These are phyloP conservation scores for Probosciger aterrimus DNA, from an alignment of 2,113 vertebrate genomes.

Conservation along the genomic window DNA sequence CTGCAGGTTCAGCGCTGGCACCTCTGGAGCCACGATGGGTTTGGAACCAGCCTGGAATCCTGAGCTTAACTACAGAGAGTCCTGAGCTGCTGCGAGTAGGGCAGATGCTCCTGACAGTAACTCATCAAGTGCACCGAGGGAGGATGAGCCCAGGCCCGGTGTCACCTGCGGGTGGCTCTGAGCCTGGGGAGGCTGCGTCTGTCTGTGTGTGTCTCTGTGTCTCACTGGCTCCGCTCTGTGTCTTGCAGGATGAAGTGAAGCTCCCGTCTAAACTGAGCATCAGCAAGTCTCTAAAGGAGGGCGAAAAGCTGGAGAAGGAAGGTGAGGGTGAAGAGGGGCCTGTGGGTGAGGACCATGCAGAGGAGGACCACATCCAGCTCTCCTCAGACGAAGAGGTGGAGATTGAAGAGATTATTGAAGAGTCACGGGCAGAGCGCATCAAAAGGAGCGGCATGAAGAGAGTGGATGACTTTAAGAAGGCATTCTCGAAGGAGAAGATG, in stretches of 20 bases:
- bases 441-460: conserved; percentile 89
- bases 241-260: conserved; percentile 88
- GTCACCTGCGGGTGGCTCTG: background rate
- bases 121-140: background rate
- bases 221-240: conserved; percentile 41
- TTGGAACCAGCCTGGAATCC: background rate
- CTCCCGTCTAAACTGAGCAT: conserved; percentile 86
- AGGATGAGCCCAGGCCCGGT: background rate
- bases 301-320: conserved; percentile 76
- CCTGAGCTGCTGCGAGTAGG: background rate
- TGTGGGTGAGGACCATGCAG: conserved; percentile 76
- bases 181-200: background rate
- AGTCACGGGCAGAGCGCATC: conserved; percentile 91
- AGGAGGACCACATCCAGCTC: conserved; percentile 74
- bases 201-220: background rate
- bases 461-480: conserved; percentile 95
- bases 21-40: background rate
- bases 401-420: conserved; percentile 91
- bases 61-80: background rate
- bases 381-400: conserved; percentile 93
- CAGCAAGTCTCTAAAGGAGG: conserved; percentile 82
- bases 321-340: conserved; percentile 74
- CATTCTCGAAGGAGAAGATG: conserved; percentile 95
- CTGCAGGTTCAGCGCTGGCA: background rate
- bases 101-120: background rate